Evolutionary conservation across 2,113 vertebrate genomes (phyloP), one percentile per base, ranked within the genome.

Genomic region (Phoenicopterus ruber): DNA sequence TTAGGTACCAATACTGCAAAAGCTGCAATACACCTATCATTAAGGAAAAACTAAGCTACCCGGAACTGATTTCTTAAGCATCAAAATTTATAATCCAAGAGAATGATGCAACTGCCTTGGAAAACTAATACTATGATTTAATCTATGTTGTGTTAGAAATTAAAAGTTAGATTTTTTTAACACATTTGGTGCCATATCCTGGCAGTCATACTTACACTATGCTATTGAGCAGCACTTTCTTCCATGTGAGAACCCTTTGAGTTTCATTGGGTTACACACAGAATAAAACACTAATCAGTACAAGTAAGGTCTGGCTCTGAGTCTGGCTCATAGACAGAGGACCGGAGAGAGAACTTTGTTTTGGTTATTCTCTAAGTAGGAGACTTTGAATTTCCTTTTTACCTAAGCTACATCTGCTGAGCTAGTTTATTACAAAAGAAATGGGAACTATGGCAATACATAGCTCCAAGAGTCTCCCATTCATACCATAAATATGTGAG

Each of bases 331-430:
- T 74, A 95, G 82, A 96, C 58, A 95, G 87, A 94, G 78, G 85
- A 92, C 95, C 59, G 1, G 92, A 94, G 88, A 93, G 76, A 96
- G 90, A 96, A 76, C 82, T 96, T 94, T 93, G 77, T 82, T 96
- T 96, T 94, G 72, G 88, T 91, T 91, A 55, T 88, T 88, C 82
- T 79, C 8, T 86, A 81, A 96, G 77, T n/a, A 97, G 22, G 78
- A 94, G 84, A 97, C 83, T 97, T 94, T 85, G 92, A 97, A 97
- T 96, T 95, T 95, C 52, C 61, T 94, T 89, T 96, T 96, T 80
- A 96, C 93, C 84, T 82, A 96, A 79, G 82, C 95, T 97, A 90
- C 94, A 95, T 95, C 93, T 98, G 91, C 88, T 97, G 96, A 97
- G 94, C 91, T 95, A 93, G 93, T 80, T 95, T 97, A 95, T 96